Evolutionary conservation across 2,888 invertebrate species (phyloP).

Genomic region (Uloborus plumipes): DNA sequence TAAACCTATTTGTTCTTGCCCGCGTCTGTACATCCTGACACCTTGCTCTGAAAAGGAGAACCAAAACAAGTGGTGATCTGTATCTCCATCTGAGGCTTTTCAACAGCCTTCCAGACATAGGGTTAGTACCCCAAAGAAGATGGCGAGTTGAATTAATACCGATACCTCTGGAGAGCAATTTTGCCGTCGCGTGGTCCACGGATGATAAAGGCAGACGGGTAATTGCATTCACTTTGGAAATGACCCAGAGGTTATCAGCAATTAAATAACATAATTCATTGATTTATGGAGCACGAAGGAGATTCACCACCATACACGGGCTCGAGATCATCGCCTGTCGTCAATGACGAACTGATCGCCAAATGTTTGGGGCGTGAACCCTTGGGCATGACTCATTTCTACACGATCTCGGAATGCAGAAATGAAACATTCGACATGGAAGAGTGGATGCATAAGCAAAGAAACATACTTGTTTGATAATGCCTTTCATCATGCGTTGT

Average conservation of each 20-base stretch:
- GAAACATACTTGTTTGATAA: too few relatives aligned
- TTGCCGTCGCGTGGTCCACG: conserved; percentile 45
- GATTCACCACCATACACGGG: background rate
- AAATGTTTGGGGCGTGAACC: conserved; percentile 46
- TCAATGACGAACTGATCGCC: conserved; percentile 10
- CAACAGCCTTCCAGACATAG: too few relatives aligned
- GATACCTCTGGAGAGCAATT: conserved; percentile 41
- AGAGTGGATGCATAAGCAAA: too few relatives aligned
- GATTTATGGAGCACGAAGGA: conserved; percentile 60
- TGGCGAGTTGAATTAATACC: conserved; percentile 48
- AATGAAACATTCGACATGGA: too few relatives aligned
- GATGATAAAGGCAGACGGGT: conserved; percentile 49
- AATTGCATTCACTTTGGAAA: conserved; percentile 51
- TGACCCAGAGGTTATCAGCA: conserved; percentile 49
- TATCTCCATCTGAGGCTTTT: too few relatives aligned
- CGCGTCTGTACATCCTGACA: too few relatives aligned
- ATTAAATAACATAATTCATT: conserved; percentile 55
- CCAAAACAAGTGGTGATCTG: too few relatives aligned
- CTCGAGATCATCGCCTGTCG: conserved; percentile 29
- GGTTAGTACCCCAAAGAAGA: too few relatives aligned
- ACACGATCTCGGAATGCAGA: conserved; percentile 3
- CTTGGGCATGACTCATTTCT: conserved; percentile 4
- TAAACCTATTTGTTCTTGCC: too few relatives aligned
- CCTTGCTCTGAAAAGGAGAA: too few relatives aligned
- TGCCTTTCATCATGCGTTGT: too few relatives aligned